Conservation (phyloP, 2,888 invertebrate genomes). For the Melanchra persicariae region DNA sequence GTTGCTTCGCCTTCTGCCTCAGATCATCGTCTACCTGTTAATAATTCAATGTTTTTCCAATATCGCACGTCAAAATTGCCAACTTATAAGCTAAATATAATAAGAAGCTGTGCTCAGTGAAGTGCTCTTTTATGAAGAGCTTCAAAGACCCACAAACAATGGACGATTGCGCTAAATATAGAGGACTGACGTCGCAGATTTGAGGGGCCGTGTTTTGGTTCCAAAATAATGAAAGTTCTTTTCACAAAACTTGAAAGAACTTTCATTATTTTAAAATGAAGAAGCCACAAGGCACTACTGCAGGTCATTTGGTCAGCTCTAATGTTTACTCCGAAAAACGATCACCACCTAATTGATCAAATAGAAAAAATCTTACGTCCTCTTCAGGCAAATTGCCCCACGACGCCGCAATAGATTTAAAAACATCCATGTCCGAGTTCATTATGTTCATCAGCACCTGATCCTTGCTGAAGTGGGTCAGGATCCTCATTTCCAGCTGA, state of each 20-base stretch:
- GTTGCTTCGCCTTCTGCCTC: constrained; percentile 96
- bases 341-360: neutral
- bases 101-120: constrained; percentile 11
- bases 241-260: no score
- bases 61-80: constrained; percentile 11
- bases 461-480: constrained; percentile 97
- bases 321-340: neutral
- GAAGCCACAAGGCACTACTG: no score
- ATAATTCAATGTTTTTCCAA: constrained; percentile 36
- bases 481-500: constrained; percentile 97
- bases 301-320: neutral
- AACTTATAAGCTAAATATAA: constrained; percentile 24
- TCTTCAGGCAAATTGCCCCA: constrained; percentile 94
- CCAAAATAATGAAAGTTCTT: neutral
- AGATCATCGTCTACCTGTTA: constrained; percentile 93
- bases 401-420: constrained; percentile 95
- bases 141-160: constrained; percentile 31
- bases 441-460: constrained; percentile 92
- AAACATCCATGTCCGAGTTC: constrained; percentile 94
- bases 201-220: constrained; percentile 2
- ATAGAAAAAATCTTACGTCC: constrained; percentile 84
- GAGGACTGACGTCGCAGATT: neutral
- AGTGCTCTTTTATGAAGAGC: constrained; percentile 26
- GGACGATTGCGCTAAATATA: constrained; percentile 22
- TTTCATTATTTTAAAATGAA: no score